Conservation (phyloP, 2,888 invertebrate genomes). For the Caenorhabditis doughertyi region DNA sequence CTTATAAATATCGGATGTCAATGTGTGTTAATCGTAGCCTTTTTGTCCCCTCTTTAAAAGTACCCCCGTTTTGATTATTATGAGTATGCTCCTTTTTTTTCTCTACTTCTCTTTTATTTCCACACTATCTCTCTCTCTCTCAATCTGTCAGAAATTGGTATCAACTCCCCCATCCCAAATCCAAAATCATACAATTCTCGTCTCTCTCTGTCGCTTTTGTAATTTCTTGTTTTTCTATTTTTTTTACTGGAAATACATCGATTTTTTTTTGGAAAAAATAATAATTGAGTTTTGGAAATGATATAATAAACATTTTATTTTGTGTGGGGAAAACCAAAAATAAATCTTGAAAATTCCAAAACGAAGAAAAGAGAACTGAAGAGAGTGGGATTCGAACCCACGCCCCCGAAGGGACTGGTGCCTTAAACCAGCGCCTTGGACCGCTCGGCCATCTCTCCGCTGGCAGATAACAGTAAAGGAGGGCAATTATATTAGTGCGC, state of each 20-base stretch:
- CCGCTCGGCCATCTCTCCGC: conserved; percentile 88
- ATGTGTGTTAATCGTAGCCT: neutral
- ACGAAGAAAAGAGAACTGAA: conserved; percentile 57
- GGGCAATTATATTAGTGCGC: no score
- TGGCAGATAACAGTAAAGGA: no score
- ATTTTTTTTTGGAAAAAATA: no score
- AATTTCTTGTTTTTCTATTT: neutral
- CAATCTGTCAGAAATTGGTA: conserved; percentile 1
- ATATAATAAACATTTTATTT: conserved; percentile 19
- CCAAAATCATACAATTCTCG: conserved; percentile 1
- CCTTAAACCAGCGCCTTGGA: conserved; percentile 93
- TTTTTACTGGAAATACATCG: conserved; percentile 4
- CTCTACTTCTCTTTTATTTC: neutral
- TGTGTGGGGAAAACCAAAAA: no score
- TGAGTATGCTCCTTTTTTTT: conserved; percentile 3
- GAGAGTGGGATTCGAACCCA: conserved; percentile 91
- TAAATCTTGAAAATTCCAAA: no score
- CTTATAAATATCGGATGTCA: conserved; percentile 6
- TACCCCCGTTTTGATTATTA: no score
- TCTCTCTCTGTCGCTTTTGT: conserved; percentile 4
- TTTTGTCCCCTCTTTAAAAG: neutral
- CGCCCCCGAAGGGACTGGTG: conserved; percentile 90
- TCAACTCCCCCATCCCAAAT: neutral
- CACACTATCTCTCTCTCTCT: neutral
- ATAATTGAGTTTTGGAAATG: neutral